phyloP scores from a whole-genome alignment of 2,797 vertebrate genomes.

The Pseudomugil tenellus region DNA sequence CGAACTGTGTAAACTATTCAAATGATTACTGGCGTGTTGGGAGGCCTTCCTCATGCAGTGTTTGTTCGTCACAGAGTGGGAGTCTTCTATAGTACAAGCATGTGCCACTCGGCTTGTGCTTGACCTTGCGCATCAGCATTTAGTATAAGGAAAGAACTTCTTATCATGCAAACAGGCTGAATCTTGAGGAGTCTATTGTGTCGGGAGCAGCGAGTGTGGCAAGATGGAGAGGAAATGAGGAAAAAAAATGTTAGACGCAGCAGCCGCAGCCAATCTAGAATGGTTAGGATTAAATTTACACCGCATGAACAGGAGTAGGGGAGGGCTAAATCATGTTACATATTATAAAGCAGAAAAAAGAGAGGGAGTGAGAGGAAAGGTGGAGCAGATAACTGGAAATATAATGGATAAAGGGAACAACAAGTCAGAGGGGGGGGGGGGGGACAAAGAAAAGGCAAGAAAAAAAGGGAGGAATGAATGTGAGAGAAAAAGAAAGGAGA shows the following conservation, averaged over 20 bases:
- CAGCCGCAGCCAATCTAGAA: conserved; percentile 70
- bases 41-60: conserved; percentile 39
- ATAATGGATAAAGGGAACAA: conserved; percentile 76
- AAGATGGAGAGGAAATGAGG: conserved; percentile 27
- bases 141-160: conserved; percentile 52
- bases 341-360: conserved; percentile 72
- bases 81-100: conserved; percentile 42
- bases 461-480: conserved; percentile 24
- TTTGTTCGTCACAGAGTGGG: conserved; percentile 53
- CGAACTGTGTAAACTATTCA: conserved; percentile 50
- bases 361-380: conserved; percentile 41
- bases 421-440: conserved; percentile 64
- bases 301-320: conserved; percentile 74
- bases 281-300: conserved; percentile 77
- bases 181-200: conserved; percentile 70
- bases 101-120: conserved; percentile 58
- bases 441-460: conserved; percentile 38
- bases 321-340: conserved; percentile 78
- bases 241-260: conserved; percentile 61
- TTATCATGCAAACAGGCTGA: conserved; percentile 69
- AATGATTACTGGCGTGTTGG: conserved; percentile 38
- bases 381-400: conserved; percentile 62
- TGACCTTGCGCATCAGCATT: conserved; percentile 71
- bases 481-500: conserved; percentile 17
- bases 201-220: conserved; percentile 57